These are phyloP conservation scores for Habropoda laboriosa DNA, from an alignment of 1,140 invertebrate genomes.

Conservation along the genomic window DNA sequence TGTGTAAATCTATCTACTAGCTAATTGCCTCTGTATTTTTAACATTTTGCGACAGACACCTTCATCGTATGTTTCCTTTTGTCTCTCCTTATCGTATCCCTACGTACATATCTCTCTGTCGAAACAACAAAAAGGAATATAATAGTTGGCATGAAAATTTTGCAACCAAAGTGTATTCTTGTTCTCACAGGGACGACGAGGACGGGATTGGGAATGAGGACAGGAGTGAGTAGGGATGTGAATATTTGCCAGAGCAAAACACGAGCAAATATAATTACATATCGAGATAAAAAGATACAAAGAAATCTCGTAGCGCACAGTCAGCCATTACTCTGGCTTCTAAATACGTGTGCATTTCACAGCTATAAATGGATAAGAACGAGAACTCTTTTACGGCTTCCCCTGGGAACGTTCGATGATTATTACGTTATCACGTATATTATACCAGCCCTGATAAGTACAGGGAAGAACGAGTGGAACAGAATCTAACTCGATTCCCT, in stretches of 20 bases:
- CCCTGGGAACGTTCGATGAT: neutral
- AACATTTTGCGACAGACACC: neutral
- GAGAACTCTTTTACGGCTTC: slow-evolving; percentile 27
- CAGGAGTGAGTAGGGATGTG: neutral
- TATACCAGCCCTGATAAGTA: too few species aligned
- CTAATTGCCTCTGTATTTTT: neutral
- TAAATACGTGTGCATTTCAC: neutral
- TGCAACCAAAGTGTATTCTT: too few species aligned
- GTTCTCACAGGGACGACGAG: neutral
- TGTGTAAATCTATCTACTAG: too few species aligned
- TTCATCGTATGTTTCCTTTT: too few species aligned
- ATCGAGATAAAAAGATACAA: neutral
- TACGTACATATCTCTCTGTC: too few species aligned
- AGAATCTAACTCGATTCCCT: too few species aligned
- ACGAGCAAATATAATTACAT: slow-evolving; percentile 6
- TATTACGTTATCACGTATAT: too few species aligned
- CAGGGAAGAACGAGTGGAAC: too few species aligned
- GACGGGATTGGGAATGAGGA: too few species aligned
- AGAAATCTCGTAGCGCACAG: neutral
- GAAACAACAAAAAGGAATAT: too few species aligned
- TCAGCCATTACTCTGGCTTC: slow-evolving; percentile 40
- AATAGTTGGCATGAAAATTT: too few species aligned
- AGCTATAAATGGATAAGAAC: slow-evolving; percentile 7
- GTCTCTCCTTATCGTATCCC: too few species aligned
- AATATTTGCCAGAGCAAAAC: neutral